These are phyloP conservation scores for Patella ulyssiponensis DNA, from an alignment of 2,888 invertebrate species.

Conservation along the genomic window DNA sequence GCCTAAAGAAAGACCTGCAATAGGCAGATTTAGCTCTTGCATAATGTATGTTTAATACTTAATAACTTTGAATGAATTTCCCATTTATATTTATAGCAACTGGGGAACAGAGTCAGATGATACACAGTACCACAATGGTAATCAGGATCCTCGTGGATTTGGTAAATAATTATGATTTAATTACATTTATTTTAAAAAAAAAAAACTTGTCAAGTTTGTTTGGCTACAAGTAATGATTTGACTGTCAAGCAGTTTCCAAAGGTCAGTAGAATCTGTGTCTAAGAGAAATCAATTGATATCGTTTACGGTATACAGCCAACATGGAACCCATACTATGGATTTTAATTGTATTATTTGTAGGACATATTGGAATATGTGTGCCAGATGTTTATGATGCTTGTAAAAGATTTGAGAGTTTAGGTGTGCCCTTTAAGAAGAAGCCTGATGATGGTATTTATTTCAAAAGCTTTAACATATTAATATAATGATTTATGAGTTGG, in stretches of 20 bases:
- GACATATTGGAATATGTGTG: slow-evolving; percentile 93
- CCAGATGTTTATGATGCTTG: slow-evolving; percentile 91
- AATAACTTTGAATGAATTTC: background rate
- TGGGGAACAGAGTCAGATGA: slow-evolving; percentile 89
- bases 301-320: too few relatives aligned
- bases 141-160: slow-evolving; percentile 89
- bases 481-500: background rate
- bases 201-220: too few relatives aligned
- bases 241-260: too few relatives aligned
- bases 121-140: slow-evolving; percentile 91
- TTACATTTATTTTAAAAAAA: too few relatives aligned
- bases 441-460: slow-evolving; percentile 81
- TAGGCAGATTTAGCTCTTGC: too few relatives aligned
- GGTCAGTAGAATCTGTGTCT: too few relatives aligned
- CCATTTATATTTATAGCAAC: slow-evolving; percentile 79
- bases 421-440: slow-evolving; percentile 90
- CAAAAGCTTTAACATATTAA: background rate
- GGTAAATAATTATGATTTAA: slow-evolving; percentile 74
- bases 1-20: too few relatives aligned
- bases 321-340: too few relatives aligned
- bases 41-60: too few relatives aligned
- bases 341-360: slow-evolving; percentile 68
- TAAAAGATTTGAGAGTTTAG: slow-evolving; percentile 86
- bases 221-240: too few relatives aligned
- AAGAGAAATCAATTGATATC: too few relatives aligned